Evolutionary conservation across 2,888 invertebrate genomes (phyloP).

Genomic region (Sympetrum striolatum): DNA sequence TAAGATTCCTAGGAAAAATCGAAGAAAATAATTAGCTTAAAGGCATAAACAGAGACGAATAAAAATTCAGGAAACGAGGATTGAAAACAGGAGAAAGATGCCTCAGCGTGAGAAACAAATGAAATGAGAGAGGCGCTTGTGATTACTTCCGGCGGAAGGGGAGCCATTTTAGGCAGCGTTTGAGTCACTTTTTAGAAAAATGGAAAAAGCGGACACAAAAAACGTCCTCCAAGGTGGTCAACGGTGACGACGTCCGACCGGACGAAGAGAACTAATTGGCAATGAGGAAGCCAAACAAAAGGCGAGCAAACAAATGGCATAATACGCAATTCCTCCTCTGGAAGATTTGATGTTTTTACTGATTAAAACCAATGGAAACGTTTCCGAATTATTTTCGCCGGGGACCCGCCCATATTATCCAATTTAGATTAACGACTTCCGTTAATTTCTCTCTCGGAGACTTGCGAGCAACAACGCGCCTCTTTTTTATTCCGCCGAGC

Average conservation of each 20-base stretch:
- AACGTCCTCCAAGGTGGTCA: conserved; percentile 24
- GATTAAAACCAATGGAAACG: conserved; percentile 40
- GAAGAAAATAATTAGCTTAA: too few relatives aligned
- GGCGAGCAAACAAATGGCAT: conserved; percentile 24
- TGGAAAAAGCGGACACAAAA: not conserved
- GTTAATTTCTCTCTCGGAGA: conserved; percentile 29
- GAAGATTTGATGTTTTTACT: conserved; percentile 40
- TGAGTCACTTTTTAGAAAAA: not conserved
- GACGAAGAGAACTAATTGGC: conserved; percentile 29
- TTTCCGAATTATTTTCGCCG: conserved; percentile 19
- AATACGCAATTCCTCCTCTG: conserved; percentile 31
- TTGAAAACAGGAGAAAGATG: not conserved
- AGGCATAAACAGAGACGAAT: too few relatives aligned
- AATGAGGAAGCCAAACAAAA: conserved; percentile 26
- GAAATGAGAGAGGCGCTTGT: not conserved
- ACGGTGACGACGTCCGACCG: not conserved
- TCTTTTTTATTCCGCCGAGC: not conserved
- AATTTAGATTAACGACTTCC: conserved; percentile 42
- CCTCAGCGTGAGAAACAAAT: not conserved
- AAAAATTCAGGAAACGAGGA: too few relatives aligned
- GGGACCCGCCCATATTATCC: conserved; percentile 31
- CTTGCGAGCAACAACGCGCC: conserved; percentile 20
- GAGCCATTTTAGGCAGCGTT: not conserved
- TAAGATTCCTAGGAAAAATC: too few relatives aligned
- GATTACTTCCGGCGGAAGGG: not conserved